A percentile compares a stretch with the other conserved stretches of the same genome.
Conservation (phyloP, 2,797 vertebrate species). For the Arnoldichthys spilopterus region DNA sequence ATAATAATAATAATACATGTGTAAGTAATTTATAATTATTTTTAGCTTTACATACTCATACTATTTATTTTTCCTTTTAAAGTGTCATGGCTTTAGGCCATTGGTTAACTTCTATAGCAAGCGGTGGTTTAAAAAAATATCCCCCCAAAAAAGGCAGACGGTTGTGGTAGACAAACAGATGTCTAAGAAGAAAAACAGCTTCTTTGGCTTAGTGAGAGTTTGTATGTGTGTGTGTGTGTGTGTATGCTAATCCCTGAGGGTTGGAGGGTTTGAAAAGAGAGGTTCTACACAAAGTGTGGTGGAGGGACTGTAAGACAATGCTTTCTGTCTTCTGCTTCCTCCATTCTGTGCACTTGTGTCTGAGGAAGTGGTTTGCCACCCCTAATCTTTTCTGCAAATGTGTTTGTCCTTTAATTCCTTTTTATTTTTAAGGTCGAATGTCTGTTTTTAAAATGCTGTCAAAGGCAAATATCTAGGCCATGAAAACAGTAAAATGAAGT, state of each 20-base stretch:
- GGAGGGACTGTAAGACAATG: slow-evolving; percentile 47
- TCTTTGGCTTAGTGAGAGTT: no score
- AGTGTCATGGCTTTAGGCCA: not conserved
- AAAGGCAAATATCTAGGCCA: slow-evolving; percentile 7
- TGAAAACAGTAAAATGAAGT: not conserved
- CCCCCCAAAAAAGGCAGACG: not conserved
- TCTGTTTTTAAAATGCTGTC: not conserved
- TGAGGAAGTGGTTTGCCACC: slow-evolving; percentile 25
- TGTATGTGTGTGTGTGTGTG: not conserved
- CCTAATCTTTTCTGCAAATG: not conserved
- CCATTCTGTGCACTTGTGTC: slow-evolving; percentile 14
- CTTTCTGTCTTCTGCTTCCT: slow-evolving; percentile 45
- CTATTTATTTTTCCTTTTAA: not conserved
- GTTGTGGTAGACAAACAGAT: not conserved
- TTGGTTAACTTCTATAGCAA: not conserved
- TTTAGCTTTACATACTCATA: no score
- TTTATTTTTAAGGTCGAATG: not conserved
- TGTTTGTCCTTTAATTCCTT: slow-evolving; percentile 21
- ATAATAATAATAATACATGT: no score
- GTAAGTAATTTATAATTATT: no score
- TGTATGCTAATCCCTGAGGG: slow-evolving; percentile 17
- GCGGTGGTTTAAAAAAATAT: not conserved
- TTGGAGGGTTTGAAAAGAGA: slow-evolving; percentile 27
- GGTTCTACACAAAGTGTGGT: slow-evolving; percentile 41
- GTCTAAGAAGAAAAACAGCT: not conserved